Conservation (phyloP, 2,797 vertebrate species). For the Cyprinella venusta region DNA sequence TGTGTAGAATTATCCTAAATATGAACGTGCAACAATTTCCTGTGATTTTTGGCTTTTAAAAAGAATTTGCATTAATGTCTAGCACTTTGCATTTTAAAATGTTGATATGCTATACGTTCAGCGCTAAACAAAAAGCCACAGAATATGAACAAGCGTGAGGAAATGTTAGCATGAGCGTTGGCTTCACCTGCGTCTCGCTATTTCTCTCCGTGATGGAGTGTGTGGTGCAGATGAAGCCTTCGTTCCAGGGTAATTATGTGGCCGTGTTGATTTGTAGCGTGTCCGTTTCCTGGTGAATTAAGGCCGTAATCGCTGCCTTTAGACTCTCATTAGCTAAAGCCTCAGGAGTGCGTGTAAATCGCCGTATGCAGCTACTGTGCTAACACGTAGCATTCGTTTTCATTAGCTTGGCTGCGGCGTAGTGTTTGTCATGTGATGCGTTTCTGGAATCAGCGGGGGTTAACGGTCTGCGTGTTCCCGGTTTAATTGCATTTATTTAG, state of each 20-base stretch:
- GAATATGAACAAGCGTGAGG: too few species aligned
- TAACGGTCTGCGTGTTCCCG: not conserved
- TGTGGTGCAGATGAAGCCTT: not conserved
- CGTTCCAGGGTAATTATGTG: conserved; percentile 25
- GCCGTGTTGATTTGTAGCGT: conserved; percentile 67
- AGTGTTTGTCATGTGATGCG: not conserved
- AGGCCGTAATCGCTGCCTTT: conserved; percentile 68
- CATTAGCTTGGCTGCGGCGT: conserved; percentile 14
- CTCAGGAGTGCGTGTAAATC: conserved; percentile 66
- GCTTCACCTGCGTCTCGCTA: not conserved
- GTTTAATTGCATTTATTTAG: not conserved
- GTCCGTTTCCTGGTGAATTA: conserved; percentile 59
- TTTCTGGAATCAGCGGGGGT: not conserved
- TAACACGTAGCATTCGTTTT: conserved; percentile 22
- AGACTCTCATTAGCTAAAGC: conserved; percentile 68
- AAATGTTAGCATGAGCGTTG: not conserved
- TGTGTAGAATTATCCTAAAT: not conserved
- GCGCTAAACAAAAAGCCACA: not conserved
- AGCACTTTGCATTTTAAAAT: not conserved
- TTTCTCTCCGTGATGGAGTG: not conserved
- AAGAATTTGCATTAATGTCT: not conserved
- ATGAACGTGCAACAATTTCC: not conserved
- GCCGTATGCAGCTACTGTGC: conserved; percentile 51
- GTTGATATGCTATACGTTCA: not conserved
- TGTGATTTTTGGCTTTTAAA: not conserved